phyloP scores from a whole-genome alignment of 1,140 invertebrate species.

The Agrilus planipennis region DNA sequence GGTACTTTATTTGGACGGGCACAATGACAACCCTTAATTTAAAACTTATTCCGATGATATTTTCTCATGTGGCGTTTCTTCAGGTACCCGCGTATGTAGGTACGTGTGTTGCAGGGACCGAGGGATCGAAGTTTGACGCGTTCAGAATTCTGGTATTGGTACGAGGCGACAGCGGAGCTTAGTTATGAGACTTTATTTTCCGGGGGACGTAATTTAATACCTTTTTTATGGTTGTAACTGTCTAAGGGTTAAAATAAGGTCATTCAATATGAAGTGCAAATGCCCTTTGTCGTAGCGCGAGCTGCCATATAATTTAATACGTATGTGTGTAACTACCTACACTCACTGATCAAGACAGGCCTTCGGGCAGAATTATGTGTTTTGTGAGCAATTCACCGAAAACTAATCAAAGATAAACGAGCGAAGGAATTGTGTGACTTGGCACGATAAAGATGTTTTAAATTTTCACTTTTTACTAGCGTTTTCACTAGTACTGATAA shows the following conservation, averaged over 20 bases:
- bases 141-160: constrained; percentile 12
- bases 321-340: too few relatives aligned
- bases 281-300: too few relatives aligned
- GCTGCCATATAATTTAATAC: too few relatives aligned
- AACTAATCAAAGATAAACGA: too few relatives aligned
- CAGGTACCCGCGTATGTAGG: constrained; percentile 11
- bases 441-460: too few relatives aligned
- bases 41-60: constrained; percentile 23
- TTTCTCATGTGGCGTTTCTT: constrained; percentile 18
- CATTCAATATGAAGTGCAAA: constrained; percentile 15
- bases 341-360: too few relatives aligned
- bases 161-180: constrained; percentile 9
- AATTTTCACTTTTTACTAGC: too few relatives aligned
- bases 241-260: constrained; percentile 20
- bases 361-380: too few relatives aligned
- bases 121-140: neutral
- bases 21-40: constrained; percentile 27
- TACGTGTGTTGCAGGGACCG: too few relatives aligned
- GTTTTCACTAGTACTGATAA: too few relatives aligned
- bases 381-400: too few relatives aligned
- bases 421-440: too few relatives aligned
- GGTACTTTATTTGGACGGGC: constrained; percentile 11
- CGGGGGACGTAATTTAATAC: constrained; percentile 25
- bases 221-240: constrained; percentile 20
- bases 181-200: constrained; percentile 21